These are phyloP conservation scores for Otus sunia DNA, from an alignment of 2,113 vertebrate species.

Conservation along the genomic window DNA sequence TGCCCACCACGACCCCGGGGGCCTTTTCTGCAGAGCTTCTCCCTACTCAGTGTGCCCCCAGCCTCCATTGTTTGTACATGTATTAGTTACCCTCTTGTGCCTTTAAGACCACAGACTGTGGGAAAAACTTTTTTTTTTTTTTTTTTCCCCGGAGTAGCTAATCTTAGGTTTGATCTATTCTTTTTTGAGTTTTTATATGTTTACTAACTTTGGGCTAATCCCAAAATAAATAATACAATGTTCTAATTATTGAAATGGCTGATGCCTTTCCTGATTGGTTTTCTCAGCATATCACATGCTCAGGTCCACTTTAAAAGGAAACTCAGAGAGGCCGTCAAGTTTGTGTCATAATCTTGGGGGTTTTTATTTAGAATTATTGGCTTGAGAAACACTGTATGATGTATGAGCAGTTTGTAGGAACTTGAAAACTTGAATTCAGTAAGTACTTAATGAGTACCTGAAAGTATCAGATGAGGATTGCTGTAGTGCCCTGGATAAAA, in stretches of 20 bases:
- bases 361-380: not conserved
- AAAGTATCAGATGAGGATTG: slow-evolving; percentile 73
- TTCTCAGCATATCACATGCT: not conserved
- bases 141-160: not conserved
- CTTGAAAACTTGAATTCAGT: slow-evolving; percentile 78
- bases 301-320: slow-evolving; percentile 68
- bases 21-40: not conserved
- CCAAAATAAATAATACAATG: not conserved
- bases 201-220: not conserved
- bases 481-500: not conserved
- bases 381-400: slow-evolving; percentile 29
- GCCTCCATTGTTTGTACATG: not conserved
- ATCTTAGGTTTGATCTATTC: not conserved
- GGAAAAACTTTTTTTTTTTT: not conserved
- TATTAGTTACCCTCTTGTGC: not conserved
- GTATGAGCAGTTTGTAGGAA: slow-evolving; percentile 76
- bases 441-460: slow-evolving; percentile 81
- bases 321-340: not conserved
- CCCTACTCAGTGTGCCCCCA: not conserved
- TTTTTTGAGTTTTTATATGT: not conserved
- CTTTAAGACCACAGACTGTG: not conserved
- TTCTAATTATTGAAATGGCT: not conserved
- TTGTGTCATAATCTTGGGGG: not conserved
- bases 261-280: slow-evolving; percentile 53
- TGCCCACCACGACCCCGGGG: not conserved